Percentiles rank a stretch among this genome's conserved stretches.
Evolutionary conservation across 2,113 vertebrate genomes (phyloP).

Genomic region (Oenanthe melanoleuca): DNA sequence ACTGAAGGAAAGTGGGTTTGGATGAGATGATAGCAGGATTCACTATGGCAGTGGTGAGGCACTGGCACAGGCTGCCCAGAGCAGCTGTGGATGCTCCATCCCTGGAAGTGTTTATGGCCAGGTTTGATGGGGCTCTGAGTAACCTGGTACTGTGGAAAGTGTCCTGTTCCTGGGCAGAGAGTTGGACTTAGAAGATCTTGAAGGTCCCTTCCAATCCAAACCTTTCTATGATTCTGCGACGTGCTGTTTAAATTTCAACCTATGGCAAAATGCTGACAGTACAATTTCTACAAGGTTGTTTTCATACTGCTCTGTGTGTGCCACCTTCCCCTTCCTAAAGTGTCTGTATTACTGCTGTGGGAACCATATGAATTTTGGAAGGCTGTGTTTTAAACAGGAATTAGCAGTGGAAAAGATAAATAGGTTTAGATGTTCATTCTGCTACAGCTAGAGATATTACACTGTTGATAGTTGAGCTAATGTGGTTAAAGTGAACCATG

Average conservation of each 20-base stretch:
- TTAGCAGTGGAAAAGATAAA: neutral
- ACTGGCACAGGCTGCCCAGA: neutral
- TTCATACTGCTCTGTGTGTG: neutral
- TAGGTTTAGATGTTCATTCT: neutral
- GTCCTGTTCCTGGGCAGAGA: neutral
- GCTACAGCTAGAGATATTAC: neutral
- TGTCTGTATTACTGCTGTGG: neutral
- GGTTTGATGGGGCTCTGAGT: neutral
- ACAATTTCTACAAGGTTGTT: neutral
- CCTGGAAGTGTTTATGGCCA: neutral
- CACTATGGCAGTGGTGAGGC: neutral
- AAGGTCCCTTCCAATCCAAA: neutral
- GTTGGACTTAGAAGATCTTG: neutral
- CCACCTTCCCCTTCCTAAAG: neutral
- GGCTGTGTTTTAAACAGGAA: neutral
- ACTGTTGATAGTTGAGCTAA: neutral
- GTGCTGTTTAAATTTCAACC: neutral
- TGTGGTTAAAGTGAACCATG: neutral
- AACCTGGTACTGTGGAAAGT: neutral
- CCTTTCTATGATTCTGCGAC: neutral
- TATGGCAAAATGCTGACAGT: neutral
- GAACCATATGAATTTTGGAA: neutral
- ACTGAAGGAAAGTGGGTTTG: neutral
- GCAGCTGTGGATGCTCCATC: neutral
- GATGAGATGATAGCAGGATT: neutral